Base-by-base conservation (phyloP, 2,113 vertebrate species). In the Pimephales promelas region DNA sequence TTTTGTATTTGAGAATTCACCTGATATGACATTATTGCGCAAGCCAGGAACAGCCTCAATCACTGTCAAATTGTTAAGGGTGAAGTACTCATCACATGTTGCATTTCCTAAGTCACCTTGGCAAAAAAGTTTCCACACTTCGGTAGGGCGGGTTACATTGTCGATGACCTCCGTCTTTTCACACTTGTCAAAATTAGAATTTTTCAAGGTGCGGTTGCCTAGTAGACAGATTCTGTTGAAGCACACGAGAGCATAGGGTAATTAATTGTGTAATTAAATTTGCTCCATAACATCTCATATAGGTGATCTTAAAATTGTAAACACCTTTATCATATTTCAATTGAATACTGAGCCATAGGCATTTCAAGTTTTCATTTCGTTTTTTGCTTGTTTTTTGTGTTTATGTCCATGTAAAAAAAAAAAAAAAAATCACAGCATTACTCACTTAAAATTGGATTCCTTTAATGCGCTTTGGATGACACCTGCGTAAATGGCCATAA, bases 401-500 rank as follows among this genome's bases (percentile, higher is more conserved):
- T 47, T 5, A 75, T 20, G 9, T 36, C 1, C 9, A 22, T 10
- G 5, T 34, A 34, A 77, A 34, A 77, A 54, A 36, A 56, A 6
- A 1, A 40, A 34, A 77, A 34, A 77, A 54, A 36, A 56, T 10
- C 2, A 40, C 45, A 16, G 28, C 54, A 14, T 7, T 57, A 92
- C 96, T 97, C 89, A 99, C 97, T 90, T 94, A 40, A 96, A 92
- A 45, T 96, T 89, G 0, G 97, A 95, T 0, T 95, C 95, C 24
- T 93, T 92, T 16, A 98, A 95, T 85, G 91, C 78, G 0, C 95
- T 95, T 89, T 96, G 97, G 92, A 98, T 94, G 87, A 95, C 97
- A 7, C 97, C 97, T 0, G 97, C 97, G 4, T 98, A 99, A 78
- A 97, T 96, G 71, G 97, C 96, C 86, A 99, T 89, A 88, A 99